Evolutionary conservation across 2,113 vertebrate genomes (phyloP).

Genomic region (Salminus brasiliensis): DNA sequence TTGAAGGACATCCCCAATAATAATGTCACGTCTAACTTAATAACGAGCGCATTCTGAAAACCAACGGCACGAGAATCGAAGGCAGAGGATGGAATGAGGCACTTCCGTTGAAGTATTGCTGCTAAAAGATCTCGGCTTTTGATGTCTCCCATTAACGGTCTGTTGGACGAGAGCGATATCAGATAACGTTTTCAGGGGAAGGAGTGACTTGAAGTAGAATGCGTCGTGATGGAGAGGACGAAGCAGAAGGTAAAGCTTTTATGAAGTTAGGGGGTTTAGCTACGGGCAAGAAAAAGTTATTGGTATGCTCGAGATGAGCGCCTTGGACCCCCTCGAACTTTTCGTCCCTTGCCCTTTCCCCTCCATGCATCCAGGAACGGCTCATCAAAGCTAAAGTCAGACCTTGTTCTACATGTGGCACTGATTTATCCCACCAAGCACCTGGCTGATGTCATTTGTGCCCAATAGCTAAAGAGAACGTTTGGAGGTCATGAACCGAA

Average conservation of each 20-base stretch:
- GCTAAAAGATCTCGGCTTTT: conserved; percentile 3
- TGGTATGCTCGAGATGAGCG: conserved; percentile 36
- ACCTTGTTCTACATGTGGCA: conserved; percentile 49
- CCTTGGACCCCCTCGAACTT: conserved; percentile 18
- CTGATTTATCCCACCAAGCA: conserved; percentile 72
- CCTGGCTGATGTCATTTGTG: conserved; percentile 70
- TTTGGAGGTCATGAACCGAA: conserved; percentile 59
- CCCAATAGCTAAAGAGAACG: conserved; percentile 60
- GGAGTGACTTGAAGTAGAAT: conserved; percentile 31
- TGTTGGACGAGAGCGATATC: conserved; percentile 7
- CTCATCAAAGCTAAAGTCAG: conserved; percentile 50
- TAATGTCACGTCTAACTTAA: conserved; percentile 65
- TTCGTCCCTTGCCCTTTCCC: conserved; percentile 25
- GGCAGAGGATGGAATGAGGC: conserved; percentile 28
- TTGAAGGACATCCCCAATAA: conserved; percentile 74
- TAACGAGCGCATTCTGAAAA: conserved; percentile 59
- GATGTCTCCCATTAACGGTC: conserved; percentile 3
- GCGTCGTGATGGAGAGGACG: not conserved
- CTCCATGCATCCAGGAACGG: conserved; percentile 28
- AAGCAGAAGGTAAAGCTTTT: conserved; percentile 15
- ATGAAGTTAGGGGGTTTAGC: conserved; percentile 12
- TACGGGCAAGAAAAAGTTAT: conserved; percentile 29
- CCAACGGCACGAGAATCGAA: conserved; percentile 43
- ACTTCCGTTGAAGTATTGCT: conserved; percentile 42
- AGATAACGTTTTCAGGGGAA: conserved; percentile 31